Evolutionary conservation across 1,140 invertebrate species (phyloP).

Genomic region (Drosophila hydei): DNA sequence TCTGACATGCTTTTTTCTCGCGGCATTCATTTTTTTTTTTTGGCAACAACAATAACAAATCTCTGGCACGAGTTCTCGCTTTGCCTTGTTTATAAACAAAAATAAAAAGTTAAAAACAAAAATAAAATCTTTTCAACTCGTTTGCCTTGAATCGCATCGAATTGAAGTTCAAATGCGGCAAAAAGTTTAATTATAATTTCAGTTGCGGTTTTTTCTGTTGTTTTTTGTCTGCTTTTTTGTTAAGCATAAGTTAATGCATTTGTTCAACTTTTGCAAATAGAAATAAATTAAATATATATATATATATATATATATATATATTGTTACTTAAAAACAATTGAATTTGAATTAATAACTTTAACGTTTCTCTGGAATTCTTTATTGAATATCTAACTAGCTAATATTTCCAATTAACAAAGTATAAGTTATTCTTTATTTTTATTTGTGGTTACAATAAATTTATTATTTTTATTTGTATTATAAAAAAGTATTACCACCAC

Average conservation of each 20-base stretch:
- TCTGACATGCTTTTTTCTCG: conserved; percentile 20
- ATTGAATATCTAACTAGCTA: too few relatives aligned
- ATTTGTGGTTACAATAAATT: not conserved
- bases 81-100: conserved; percentile 66
- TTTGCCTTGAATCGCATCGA: conserved; percentile 64
- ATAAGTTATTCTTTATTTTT: not conserved
- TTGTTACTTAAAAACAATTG: not conserved
- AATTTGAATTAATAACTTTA: not conserved
- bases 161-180: conserved; percentile 66
- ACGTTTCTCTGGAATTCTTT: not conserved
- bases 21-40: conserved; percentile 40
- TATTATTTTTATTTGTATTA: too few relatives aligned
- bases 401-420: too few relatives aligned
- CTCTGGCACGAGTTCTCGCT: conserved; percentile 56
- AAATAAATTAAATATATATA: conserved; percentile 37
- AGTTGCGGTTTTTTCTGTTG: conserved; percentile 28
- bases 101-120: conserved; percentile 38
- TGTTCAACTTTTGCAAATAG: conserved; percentile 25
- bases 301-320: not conserved
- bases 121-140: conserved; percentile 62
- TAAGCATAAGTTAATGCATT: conserved; percentile 29
- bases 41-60: conserved; percentile 50
- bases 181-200: conserved; percentile 59
- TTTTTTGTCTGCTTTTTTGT: not conserved
- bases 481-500: too few relatives aligned